Base-by-base conservation (phyloP, 2,113 vertebrate genomes). In the Pseudopodoces humilis region DNA sequence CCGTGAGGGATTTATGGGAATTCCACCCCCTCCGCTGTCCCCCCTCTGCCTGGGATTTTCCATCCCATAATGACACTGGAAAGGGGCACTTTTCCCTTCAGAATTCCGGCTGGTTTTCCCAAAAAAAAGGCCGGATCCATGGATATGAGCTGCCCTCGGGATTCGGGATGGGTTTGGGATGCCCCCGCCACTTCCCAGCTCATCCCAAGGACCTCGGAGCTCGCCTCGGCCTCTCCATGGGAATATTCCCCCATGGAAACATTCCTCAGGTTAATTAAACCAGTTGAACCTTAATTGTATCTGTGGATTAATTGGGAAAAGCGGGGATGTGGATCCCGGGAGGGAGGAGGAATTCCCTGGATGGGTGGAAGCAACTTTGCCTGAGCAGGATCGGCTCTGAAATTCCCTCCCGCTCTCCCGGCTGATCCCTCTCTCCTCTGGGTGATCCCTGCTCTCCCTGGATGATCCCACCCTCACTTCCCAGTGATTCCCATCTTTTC, bases 81-180 rank as follows among this genome's bases (percentile, higher is more conserved):
- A 69, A 56, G 72, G 31, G 50, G 21, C 43, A 50, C 20, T 84
- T 82, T 41, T 53, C 67, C 67, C 43, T 44, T 11, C 2, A 3
- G 1, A 18, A 50, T 55, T 3, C 3, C 0, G 2, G 47, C 0
- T 2, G 14, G 0, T 4, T 4, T 22, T 44, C 87, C 50, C 0
- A 4, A 28, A 31, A 65, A 35, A 74, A 62, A 43, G 27, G 27
- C 19, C 3, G 0, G 2, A 20, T 1, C 41, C 21, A 0, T 0
- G 13, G 70, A 35, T 7, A 7, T 0, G 5, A 39, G 63, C 24
- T 31, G 6, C 27, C 28, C 43, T 11, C 11, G 0, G 81, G 25
- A 8, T 37, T 7, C 3, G 3, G 88, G 41, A 16, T 21, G 28
- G 24, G 16, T 23, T 74, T 4, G 41, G 75, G 49, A 33, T 15